Conservation (phyloP, 2,797 vertebrate genomes). For the Spinus olivaceus region DNA sequence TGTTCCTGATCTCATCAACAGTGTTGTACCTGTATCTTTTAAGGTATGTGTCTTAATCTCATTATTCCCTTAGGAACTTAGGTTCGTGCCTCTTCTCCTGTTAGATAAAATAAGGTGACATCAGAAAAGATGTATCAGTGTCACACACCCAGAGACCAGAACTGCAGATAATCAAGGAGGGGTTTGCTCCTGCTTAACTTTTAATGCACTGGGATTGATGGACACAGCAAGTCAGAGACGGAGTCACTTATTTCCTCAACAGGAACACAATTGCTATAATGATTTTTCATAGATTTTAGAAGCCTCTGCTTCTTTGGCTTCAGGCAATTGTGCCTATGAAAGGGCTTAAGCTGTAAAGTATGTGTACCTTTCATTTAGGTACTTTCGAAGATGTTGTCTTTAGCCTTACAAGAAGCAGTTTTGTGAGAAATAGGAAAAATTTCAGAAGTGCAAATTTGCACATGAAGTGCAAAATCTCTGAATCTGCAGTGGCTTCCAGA, state of each 20-base stretch:
- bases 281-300: background rate
- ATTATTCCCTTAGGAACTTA: background rate
- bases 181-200: background rate
- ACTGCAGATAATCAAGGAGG: background rate
- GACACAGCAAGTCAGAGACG: background rate
- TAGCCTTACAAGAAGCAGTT: background rate
- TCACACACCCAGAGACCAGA: background rate
- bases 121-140: background rate
- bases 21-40: conserved; percentile 85
- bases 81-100: background rate
- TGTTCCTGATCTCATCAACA: conserved; percentile 82
- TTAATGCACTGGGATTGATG: background rate
- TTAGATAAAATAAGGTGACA: background rate
- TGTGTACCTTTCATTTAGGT: background rate
- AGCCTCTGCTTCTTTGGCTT: background rate
- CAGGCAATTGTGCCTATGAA: background rate
- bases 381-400: background rate
- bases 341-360: background rate
- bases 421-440: background rate
- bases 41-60: conserved; percentile 77
- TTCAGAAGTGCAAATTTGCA: background rate
- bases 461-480: background rate
- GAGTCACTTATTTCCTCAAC: background rate
- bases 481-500: background rate
- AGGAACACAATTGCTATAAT: background rate